phyloP scores from a whole-genome alignment of 2,888 invertebrate species.

The Heliconius hortense region DNA sequence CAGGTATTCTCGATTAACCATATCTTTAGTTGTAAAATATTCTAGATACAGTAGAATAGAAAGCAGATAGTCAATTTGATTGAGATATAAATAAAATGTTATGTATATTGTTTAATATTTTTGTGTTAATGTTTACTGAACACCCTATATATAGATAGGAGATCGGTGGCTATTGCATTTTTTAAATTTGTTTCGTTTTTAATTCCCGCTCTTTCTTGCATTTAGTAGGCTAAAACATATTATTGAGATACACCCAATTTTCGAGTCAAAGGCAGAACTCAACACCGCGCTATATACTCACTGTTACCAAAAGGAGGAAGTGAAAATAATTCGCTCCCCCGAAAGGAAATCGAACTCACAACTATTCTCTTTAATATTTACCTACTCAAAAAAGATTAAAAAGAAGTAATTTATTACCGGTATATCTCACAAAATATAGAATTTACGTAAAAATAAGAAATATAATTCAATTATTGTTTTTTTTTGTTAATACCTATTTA shows the following conservation, averaged over 20 bases:
- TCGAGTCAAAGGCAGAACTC: neutral
- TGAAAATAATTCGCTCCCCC: neutral
- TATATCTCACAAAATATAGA: too few relatives aligned
- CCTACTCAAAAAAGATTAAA: too few relatives aligned
- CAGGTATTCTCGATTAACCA: conserved; percentile 43
- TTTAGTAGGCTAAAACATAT: neutral
- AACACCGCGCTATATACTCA: neutral
- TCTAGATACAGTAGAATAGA: conserved; percentile 39
- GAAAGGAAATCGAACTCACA: neutral
- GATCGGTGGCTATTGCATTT: neutral
- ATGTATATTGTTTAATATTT: conserved; percentile 30
- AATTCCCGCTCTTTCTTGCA: neutral
- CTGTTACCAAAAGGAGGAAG: neutral
- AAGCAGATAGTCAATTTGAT: conserved; percentile 42
- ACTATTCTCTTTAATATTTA: neutral
- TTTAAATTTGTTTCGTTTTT: neutral
- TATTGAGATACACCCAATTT: neutral
- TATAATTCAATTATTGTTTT: too few relatives aligned
- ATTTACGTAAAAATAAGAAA: too few relatives aligned
- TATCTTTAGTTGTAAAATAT: conserved; percentile 43
- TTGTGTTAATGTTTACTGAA: neutral
- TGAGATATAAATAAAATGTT: conserved; percentile 42
- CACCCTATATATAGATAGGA: neutral
- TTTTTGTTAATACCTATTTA: conserved; percentile 7
- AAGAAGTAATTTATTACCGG: too few relatives aligned